Evolutionary conservation across 2,888 invertebrate species (phyloP).

Genomic region (Eilema caniola): DNA sequence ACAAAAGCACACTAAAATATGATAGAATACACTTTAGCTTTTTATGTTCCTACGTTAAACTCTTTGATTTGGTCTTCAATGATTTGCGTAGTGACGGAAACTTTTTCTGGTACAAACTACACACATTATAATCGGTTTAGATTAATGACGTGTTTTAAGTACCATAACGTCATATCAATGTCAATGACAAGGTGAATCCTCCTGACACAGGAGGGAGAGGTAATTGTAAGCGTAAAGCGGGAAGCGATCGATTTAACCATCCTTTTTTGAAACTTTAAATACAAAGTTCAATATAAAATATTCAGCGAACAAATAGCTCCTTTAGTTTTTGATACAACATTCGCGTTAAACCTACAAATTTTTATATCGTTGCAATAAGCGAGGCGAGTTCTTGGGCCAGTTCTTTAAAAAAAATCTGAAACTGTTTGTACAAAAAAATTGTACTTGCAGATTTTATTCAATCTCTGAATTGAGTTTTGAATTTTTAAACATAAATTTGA

Average conservation of each 20-base stretch:
- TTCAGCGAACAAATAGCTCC: background rate
- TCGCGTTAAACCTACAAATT: background rate
- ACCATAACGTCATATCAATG: background rate
- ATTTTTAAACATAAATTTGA: slow-evolving; percentile 3
- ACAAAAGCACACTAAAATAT: no score
- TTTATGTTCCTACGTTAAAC: no score
- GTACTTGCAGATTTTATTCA: slow-evolving; percentile 2
- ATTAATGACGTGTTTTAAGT: background rate
- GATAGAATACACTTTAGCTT: no score
- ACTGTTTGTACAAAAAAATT: background rate
- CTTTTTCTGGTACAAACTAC: no score
- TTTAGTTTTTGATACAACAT: background rate
- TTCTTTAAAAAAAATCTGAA: background rate
- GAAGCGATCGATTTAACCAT: slow-evolving; percentile 5
- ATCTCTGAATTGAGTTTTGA: background rate
- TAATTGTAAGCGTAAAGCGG: background rate
- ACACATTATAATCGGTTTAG: background rate
- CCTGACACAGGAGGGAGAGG: background rate
- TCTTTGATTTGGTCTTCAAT: no score
- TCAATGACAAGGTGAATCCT: background rate
- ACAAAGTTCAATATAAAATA: background rate
- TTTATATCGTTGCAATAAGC: background rate
- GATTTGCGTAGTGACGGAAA: no score
- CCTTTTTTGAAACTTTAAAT: background rate
- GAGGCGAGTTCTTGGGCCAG: background rate